phyloP scores from a whole-genome alignment of 92 coral and sea anemone genomes.

The Siderastrea radians region DNA sequence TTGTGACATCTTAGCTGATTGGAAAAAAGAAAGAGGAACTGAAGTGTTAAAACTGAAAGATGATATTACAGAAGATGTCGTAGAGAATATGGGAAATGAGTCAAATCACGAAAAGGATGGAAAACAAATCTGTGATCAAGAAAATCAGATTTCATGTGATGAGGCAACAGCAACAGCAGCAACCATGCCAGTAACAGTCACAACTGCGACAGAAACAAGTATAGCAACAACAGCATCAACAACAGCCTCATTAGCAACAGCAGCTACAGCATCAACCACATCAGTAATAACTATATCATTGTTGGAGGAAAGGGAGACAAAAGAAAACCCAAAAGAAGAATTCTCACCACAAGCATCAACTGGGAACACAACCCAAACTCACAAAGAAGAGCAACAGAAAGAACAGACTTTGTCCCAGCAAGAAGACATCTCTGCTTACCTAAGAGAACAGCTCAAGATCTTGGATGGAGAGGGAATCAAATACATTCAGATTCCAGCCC shows the following conservation, averaged over 20 bases:
- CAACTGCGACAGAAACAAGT: too few species aligned
- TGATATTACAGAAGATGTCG: background rate
- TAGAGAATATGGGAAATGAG: background rate
- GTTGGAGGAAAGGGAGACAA: background rate
- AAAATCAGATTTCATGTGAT: background rate
- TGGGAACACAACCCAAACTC: background rate
- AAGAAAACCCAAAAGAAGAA: background rate
- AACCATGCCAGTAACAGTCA: background rate
- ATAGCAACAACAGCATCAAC: too few species aligned
- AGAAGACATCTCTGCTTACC: constrained; percentile 19
- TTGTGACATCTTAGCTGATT: background rate
- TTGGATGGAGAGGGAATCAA: constrained; percentile 16
- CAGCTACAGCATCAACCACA: too few species aligned
- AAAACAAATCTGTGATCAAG: background rate
- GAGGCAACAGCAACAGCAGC: background rate
- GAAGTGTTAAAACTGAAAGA: constrained; percentile 3
- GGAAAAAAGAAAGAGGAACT: background rate
- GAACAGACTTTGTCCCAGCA: background rate
- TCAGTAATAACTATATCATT: background rate
- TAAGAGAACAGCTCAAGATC: constrained; percentile 9
- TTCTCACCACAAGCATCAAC: background rate
- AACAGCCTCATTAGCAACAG: too few species aligned
- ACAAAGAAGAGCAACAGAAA: background rate
- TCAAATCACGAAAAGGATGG: background rate
- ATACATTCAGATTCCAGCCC: constrained; percentile 15